A percentile compares a stretch with the other conserved stretches of the same genome.
Conservation (phyloP, 2,797 vertebrate genomes). For the Gymnoscopelus braueri region DNA sequence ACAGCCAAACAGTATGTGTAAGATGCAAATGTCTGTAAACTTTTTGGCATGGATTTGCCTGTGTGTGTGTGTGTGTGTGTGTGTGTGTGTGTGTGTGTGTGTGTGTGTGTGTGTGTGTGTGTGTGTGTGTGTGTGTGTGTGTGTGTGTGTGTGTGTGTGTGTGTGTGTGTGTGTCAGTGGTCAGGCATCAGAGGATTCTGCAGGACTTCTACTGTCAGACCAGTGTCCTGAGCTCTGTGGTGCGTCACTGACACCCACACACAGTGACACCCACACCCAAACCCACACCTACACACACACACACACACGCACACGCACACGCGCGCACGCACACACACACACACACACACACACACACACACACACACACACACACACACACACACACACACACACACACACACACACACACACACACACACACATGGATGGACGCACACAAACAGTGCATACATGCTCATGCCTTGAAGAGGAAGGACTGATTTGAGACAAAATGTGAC, state of each 20-base stretch:
- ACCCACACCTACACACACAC: slow-evolving; percentile 12
- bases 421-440: slow-evolving; percentile 5
- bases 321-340: neutral
- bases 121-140: slow-evolving; percentile 23
- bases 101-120: neutral
- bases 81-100: slow-evolving; percentile 1
- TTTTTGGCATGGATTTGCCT: neutral
- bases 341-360: slow-evolving; percentile 21
- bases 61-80: slow-evolving; percentile 42
- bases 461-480: too few relatives aligned
- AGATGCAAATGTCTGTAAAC: neutral
- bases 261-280: slow-evolving; percentile 33
- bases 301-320: slow-evolving; percentile 7
- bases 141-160: slow-evolving; percentile 28
- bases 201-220: slow-evolving; percentile 50
- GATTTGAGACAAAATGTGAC: too few relatives aligned
- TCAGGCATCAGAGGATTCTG: slow-evolving; percentile 49
- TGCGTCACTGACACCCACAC: slow-evolving; percentile 47
- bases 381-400: slow-evolving; percentile 13
- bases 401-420: slow-evolving; percentile 8
- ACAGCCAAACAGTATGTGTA: too few relatives aligned
- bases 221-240: slow-evolving; percentile 49
- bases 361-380: slow-evolving; percentile 28
- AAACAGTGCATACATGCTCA: neutral
- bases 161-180: slow-evolving; percentile 31